Evolutionary conservation across 2,113 vertebrate genomes (phyloP), one percentile per base, ranked within the genome.

Genomic region (Channa maculata): DNA sequence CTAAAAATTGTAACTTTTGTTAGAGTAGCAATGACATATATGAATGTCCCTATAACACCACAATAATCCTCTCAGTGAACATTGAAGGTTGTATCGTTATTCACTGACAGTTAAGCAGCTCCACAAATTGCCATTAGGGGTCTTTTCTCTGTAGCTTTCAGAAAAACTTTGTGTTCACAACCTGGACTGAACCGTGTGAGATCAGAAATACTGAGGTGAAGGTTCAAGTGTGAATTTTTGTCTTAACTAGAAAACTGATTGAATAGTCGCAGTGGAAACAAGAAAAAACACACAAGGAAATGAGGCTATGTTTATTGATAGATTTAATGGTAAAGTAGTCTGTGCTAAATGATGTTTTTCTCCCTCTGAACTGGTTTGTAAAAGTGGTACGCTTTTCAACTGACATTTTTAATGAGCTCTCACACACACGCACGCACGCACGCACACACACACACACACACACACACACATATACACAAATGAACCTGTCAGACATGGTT

Each of bases 401-500:
- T 89, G 81, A 82, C 87, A 67, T 83, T 83, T 91, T 84, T 90
- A 88, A 87, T 88, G 71, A 89, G 81, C 65, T 36, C 55, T 60
- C 67, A 65, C 68, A 48, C 71, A 49, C 68, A n/a, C 65, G 9
- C 70, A 48, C 41, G 54, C 51, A 55, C 71, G 36, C 49, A 13
- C 37, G 33, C 66, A 36, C 70, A 65, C 53, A 2, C 72, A 4
- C 76, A 57, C 68, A 73, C 74, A 5, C 82, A 9, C 74, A 4
- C 71, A 3, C 60, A 55, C 77, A 36, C 69, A 43, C 67, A 72
- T 24, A 24, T 24, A 24, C 66, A 75, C 51, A 70, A 72, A 80
- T 72, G 68, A 81, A 89, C 87, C 88, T 88, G 89, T 91, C 91
- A 91, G 71, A 77, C 71, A 14, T 8, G 43, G 76, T 88, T 87